A percentile compares a stretch with the other conserved stretches of the same genome.
phyloP scores from a whole-genome alignment of 1,140 invertebrate genomes.

The Sinonovacula constricta region DNA sequence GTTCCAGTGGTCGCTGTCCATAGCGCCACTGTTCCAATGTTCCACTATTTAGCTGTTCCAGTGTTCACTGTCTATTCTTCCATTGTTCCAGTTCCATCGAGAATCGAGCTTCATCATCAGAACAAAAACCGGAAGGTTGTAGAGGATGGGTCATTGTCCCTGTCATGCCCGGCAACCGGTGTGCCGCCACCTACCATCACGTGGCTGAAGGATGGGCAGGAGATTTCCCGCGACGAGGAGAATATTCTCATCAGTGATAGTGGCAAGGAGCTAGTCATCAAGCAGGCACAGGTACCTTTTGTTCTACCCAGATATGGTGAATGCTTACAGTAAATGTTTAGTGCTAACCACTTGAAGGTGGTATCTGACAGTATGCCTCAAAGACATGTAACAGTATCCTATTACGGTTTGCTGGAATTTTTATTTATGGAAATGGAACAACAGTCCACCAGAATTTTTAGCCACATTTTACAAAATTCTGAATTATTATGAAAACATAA shows the following conservation, averaged over 20 bases:
- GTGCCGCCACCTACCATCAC: conserved; percentile 73
- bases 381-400: neutral
- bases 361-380: neutral
- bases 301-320: conserved; percentile 59
- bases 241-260: conserved; percentile 47
- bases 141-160: conserved; percentile 61
- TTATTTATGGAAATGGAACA: neutral
- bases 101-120: conserved; percentile 66
- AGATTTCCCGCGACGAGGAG: conserved; percentile 49
- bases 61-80: neutral
- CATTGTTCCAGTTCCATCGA: conserved; percentile 75
- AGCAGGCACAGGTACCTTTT: conserved; percentile 65
- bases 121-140: conserved; percentile 69
- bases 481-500: no score
- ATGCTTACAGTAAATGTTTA: conserved; percentile 57
- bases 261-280: conserved; percentile 74
- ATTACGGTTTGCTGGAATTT: neutral
- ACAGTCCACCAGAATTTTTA: neutral
- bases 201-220: conserved; percentile 75
- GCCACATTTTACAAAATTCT: conserved; percentile 77
- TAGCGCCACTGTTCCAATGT: no score
- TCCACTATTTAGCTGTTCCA: no score
- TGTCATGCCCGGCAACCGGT: conserved; percentile 75
- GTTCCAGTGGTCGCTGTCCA: no score
- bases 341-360: neutral